A percentile compares a stretch with the other conserved stretches of the same genome.
phyloP scores from a whole-genome alignment of 1,140 invertebrate species.

The Microplitis mediator region DNA sequence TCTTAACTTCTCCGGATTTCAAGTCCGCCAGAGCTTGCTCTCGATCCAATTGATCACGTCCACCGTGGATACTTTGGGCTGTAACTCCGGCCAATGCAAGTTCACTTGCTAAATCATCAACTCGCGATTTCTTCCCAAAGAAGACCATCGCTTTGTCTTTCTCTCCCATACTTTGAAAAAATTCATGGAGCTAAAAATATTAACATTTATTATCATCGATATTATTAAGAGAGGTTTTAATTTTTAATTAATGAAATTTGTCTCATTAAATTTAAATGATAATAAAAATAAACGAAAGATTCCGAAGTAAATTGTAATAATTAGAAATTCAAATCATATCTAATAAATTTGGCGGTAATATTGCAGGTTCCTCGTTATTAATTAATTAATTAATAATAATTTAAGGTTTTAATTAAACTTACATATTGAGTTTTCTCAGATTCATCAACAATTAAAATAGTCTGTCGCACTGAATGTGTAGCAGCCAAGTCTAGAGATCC shows the following conservation, averaged over 20 bases:
- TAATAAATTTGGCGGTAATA: no score
- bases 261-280: no score
- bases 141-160: constrained; percentile 88
- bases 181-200: constrained; percentile 63
- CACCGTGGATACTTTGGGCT: constrained; percentile 86
- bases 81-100: constrained; percentile 70
- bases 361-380: background rate
- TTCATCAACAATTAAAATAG: constrained; percentile 74
- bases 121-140: constrained; percentile 81
- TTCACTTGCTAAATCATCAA: constrained; percentile 82
- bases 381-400: constrained; percentile 11
- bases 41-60: constrained; percentile 83
- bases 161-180: constrained; percentile 68
- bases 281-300: no score
- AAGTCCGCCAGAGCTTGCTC: constrained; percentile 86
- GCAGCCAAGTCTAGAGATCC: constrained; percentile 86
- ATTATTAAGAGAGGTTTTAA: no score
- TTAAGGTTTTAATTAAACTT: constrained; percentile 37
- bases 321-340: no score
- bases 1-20: constrained; percentile 73
- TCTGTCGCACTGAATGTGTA: constrained; percentile 81
- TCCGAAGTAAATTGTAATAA: no score
- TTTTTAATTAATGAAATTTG: constrained; percentile 27
- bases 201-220: background rate
- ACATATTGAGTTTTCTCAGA: constrained; percentile 72